phyloP scores from a whole-genome alignment of 2,797 vertebrate genomes.

The Enteromius viviparus region DNA sequence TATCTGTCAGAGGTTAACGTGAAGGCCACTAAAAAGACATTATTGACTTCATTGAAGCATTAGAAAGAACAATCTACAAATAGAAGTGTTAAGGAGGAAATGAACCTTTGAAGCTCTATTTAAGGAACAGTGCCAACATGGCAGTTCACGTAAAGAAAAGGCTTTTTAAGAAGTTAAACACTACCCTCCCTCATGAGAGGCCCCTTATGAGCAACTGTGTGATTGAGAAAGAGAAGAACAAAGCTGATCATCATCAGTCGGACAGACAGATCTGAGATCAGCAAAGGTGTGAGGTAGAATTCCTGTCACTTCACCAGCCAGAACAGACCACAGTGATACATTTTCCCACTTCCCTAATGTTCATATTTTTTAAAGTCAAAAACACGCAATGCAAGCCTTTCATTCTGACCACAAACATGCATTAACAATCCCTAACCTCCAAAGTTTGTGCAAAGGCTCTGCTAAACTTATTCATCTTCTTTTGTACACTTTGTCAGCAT shows the following conservation, averaged over 20 bases:
- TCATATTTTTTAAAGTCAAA: conserved; percentile 24
- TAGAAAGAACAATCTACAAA: conserved; percentile 34
- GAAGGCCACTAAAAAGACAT: background rate
- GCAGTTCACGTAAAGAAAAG: conserved; percentile 54
- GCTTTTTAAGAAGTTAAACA: conserved; percentile 61
- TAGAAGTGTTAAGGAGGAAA: conserved; percentile 46
- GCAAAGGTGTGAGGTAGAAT: conserved; percentile 56
- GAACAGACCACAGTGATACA: background rate
- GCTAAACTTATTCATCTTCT: conserved; percentile 29
- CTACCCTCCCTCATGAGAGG: conserved; percentile 57
- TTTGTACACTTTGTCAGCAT: conserved; percentile 25
- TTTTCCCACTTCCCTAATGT: conserved; percentile 3
- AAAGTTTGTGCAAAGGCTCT: conserved; percentile 6
- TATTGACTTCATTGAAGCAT: conserved; percentile 19
- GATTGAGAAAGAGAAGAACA: conserved; percentile 63
- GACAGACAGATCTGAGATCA: conserved; percentile 55
- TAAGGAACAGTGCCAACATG: conserved; percentile 59
- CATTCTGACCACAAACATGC: conserved; percentile 7
- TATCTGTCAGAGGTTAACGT: conserved; percentile 32
- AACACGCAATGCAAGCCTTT: conserved; percentile 18
- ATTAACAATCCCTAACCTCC: conserved; percentile 34
- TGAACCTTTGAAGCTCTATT: conserved; percentile 47
- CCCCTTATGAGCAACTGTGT: conserved; percentile 67
- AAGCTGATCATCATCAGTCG: conserved; percentile 62
- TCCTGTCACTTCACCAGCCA: conserved; percentile 1